These are phyloP conservation scores for Tichodroma muraria DNA, from an alignment of 2,113 vertebrate species.

Conservation along the genomic window DNA sequence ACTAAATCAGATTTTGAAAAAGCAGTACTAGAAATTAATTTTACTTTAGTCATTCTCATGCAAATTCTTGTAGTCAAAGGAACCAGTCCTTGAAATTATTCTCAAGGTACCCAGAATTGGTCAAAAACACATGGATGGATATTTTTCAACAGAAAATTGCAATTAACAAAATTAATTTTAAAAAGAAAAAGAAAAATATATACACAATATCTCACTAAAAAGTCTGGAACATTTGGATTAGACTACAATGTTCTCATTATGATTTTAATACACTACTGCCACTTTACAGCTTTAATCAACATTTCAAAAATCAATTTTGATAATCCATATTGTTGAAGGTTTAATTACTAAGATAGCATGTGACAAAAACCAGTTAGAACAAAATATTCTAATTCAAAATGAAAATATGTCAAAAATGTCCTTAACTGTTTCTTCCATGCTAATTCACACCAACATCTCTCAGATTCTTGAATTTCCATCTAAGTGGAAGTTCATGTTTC, in stretches of 20 bases:
- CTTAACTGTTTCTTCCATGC: not conserved
- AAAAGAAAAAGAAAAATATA: not conserved
- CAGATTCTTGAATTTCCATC: not conserved
- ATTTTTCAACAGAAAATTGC: not conserved
- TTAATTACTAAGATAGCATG: not conserved
- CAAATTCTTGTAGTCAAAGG: not conserved
- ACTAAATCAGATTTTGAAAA: not conserved
- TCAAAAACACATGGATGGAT: not conserved
- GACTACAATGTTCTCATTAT: not conserved
- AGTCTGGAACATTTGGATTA: not conserved
- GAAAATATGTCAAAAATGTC: not conserved
- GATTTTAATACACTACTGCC: not conserved
- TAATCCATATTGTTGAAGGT: not conserved
- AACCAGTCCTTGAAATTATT: not conserved
- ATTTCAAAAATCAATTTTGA: not conserved
- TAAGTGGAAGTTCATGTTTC: not conserved
- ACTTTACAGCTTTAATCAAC: not conserved
- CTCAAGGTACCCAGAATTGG: not conserved
- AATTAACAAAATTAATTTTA: accelerated
- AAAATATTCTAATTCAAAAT: not conserved
- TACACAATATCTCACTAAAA: not conserved
- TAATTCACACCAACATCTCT: not conserved
- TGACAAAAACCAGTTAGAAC: not conserved
- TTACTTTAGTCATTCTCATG: not conserved
- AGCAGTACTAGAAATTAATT: not conserved